These are phyloP conservation scores for Sander vitreus DNA, from an alignment of 2,113 vertebrate species.

Conservation along the genomic window DNA sequence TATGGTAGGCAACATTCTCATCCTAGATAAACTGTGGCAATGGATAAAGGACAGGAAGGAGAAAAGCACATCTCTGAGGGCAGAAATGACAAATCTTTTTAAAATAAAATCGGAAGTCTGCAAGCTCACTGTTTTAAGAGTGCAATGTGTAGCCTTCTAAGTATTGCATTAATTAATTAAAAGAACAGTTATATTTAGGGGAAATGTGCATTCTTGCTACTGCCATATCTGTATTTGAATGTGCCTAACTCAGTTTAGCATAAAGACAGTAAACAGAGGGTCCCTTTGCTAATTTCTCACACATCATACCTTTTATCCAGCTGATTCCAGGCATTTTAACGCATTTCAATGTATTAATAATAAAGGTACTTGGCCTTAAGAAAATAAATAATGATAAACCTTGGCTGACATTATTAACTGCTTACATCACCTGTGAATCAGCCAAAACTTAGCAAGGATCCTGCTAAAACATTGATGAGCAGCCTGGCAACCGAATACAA, in stretches of 20 bases:
- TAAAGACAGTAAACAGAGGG: background rate
- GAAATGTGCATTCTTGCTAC: background rate
- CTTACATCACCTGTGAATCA: background rate
- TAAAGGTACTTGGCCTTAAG: background rate
- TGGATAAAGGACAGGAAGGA: conserved; percentile 36
- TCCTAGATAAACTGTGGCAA: conserved; percentile 64
- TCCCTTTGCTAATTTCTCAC: background rate
- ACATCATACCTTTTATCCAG: background rate
- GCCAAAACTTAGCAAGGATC: background rate
- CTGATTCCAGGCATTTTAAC: background rate
- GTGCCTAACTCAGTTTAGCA: background rate
- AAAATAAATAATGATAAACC: conserved; percentile 27
- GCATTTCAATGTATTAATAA: conserved; percentile 10
- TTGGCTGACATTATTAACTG: background rate
- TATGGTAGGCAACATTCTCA: conserved; percentile 54
- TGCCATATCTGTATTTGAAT: background rate
- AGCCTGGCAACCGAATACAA: background rate
- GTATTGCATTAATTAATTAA: background rate
- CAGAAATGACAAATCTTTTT: conserved; percentile 30
- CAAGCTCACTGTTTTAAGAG: conserved; percentile 3
- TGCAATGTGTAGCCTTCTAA: background rate
- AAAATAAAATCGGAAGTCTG: conserved; percentile 20
- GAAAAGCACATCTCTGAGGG: conserved; percentile 41
- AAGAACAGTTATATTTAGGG: background rate
- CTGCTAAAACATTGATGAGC: conserved; percentile 9